phyloP scores from a whole-genome alignment of 2,113 vertebrate species.

The Rhineura floridana region DNA sequence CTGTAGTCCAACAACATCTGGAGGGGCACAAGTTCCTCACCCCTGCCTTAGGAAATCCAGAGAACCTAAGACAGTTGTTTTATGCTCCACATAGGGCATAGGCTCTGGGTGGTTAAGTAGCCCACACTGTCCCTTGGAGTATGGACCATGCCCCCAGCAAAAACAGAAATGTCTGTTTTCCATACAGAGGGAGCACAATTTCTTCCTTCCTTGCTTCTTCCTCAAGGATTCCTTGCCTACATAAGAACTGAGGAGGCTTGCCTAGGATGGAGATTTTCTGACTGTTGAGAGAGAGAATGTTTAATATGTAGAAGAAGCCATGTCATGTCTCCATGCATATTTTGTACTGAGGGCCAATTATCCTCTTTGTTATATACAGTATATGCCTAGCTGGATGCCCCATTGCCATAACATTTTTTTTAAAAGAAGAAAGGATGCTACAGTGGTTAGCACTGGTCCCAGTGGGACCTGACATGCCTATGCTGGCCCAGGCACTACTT shows the following conservation, averaged over 20 bases:
- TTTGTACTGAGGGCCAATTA: not conserved
- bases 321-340: not conserved
- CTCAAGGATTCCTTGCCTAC: not conserved
- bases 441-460: too few relatives aligned
- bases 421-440: too few relatives aligned
- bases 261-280: not conserved
- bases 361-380: too few relatives aligned
- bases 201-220: not conserved
- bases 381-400: too few relatives aligned
- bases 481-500: too few relatives aligned
- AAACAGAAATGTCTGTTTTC: not conserved
- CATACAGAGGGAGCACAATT: not conserved
- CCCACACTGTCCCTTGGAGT: not conserved
- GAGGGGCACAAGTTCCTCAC: too few relatives aligned
- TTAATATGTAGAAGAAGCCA: not conserved
- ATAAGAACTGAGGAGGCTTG: not conserved
- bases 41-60: not conserved
- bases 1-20: too few relatives aligned
- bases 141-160: not conserved
- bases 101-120: not conserved
- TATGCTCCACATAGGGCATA: not conserved
- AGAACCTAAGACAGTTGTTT: not conserved
- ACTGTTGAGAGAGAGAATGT: not conserved
- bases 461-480: too few relatives aligned
- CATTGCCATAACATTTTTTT: too few relatives aligned